Percentiles rank a stretch among this genome's conserved stretches.
These are phyloP conservation scores for Aphidius colemani DNA, from an alignment of 2,888 invertebrate species.

Conservation along the genomic window DNA sequence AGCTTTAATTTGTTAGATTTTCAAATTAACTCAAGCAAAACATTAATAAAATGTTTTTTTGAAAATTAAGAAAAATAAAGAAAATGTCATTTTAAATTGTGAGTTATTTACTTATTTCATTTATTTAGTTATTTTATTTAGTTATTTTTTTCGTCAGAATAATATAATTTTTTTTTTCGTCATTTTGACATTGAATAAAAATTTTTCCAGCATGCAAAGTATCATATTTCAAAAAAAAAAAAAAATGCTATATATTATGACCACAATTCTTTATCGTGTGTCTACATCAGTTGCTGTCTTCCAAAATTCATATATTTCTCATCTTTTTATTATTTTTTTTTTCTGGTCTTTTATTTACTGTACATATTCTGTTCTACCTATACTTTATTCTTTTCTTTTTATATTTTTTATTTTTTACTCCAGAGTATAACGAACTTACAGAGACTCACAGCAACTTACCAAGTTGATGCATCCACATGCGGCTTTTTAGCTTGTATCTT, in stretches of 20 bases:
- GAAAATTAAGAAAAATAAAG: not conserved
- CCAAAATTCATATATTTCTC: slow-evolving; percentile 26
- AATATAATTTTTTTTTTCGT: not conserved
- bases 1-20: too few species aligned
- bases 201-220: not conserved
- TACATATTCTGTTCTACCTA: slow-evolving; percentile 32
- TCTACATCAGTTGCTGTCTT: slow-evolving; percentile 23
- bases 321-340: slow-evolving; percentile 25
- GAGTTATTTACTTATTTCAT: too few species aligned
- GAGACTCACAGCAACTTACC: slow-evolving; percentile 18
- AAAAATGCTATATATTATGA: not conserved
- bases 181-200: not conserved
- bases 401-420: slow-evolving; percentile 20
- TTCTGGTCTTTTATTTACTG: slow-evolving; percentile 28
- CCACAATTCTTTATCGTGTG: slow-evolving; percentile 20
- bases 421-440: slow-evolving; percentile 18
- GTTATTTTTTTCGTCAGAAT: too few species aligned
- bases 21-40: too few species aligned
- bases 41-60: slow-evolving; percentile 6
- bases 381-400: slow-evolving; percentile 20
- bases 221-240: slow-evolving; percentile 18
- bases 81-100: too few species aligned
- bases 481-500: slow-evolving; percentile 17
- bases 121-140: too few species aligned
- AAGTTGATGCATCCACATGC: slow-evolving; percentile 24